A percentile compares a stretch with the other conserved stretches of the same genome.
These are phyloP conservation scores for Thera britannica DNA, from an alignment of 2,888 invertebrate species.

Conservation along the genomic window DNA sequence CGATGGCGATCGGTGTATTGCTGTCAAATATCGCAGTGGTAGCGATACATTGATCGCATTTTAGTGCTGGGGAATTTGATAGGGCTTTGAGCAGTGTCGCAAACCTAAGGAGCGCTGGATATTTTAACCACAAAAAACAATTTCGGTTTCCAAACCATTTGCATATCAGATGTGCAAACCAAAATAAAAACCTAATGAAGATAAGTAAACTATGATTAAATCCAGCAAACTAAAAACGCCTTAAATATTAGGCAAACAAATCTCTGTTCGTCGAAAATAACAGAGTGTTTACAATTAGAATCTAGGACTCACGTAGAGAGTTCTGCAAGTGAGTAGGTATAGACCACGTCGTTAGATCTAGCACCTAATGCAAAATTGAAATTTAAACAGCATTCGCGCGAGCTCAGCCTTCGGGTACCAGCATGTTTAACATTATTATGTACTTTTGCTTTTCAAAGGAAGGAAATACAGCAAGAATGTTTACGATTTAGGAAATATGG, in stretches of 20 bases:
- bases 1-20: too few species aligned
- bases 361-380: constrained; percentile 34
- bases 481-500: constrained; percentile 32
- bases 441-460: constrained; percentile 31
- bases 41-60: too few species aligned
- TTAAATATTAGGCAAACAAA: constrained; percentile 10
- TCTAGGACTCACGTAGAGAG: constrained; percentile 51
- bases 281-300: constrained; percentile 49
- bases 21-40: too few species aligned
- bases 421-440: constrained; percentile 30
- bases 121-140: too few species aligned
- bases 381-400: constrained; percentile 30
- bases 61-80: too few species aligned
- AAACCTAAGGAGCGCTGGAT: too few species aligned
- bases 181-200: background rate
- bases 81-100: too few species aligned
- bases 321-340: constrained; percentile 32
- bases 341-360: constrained; percentile 29
- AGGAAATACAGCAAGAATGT: constrained; percentile 19
- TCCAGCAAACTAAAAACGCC: background rate
- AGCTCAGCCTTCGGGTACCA: constrained; percentile 27
- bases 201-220: background rate
- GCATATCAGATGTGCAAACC: too few species aligned
- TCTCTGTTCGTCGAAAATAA: constrained; percentile 10
- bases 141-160: too few species aligned